Percentiles rank a stretch among this genome's conserved stretches.
Conservation (phyloP, 2,113 vertebrate species). For the Laticauda colubrina region DNA sequence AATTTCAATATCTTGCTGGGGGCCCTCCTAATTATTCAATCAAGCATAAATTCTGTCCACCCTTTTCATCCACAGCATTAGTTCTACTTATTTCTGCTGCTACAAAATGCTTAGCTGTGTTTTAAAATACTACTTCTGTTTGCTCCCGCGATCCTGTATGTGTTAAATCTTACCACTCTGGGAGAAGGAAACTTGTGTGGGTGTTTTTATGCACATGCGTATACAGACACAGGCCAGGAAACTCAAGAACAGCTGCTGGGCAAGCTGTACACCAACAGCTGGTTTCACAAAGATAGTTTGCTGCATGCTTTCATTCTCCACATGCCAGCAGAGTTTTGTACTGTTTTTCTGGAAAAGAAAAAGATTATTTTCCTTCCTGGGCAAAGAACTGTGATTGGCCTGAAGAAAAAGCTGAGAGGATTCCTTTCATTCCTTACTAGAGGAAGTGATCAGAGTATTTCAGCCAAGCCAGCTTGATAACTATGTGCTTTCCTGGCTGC, state of each 20-base stretch:
- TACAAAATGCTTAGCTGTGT: slow-evolving; percentile 47
- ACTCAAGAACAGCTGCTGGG: slow-evolving; percentile 49
- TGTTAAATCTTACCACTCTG: background rate
- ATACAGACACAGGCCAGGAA: slow-evolving; percentile 26
- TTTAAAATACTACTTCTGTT: slow-evolving; percentile 26
- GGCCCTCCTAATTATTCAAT: background rate
- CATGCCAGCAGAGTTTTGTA: background rate
- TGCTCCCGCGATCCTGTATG: background rate
- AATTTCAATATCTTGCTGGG: background rate
- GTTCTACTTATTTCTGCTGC: background rate
- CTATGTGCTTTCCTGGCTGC: slow-evolving; percentile 60
- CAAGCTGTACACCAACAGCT: slow-evolving; percentile 46
- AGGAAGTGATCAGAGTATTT: slow-evolving; percentile 61
- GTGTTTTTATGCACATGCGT: background rate
- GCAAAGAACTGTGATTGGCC: slow-evolving; percentile 56
- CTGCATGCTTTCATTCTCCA: slow-evolving; percentile 1
- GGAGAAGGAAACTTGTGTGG: slow-evolving; percentile 16
- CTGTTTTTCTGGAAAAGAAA: slow-evolving; percentile 17
- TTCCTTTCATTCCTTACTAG: slow-evolving; percentile 75
- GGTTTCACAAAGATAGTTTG: slow-evolving; percentile 27
- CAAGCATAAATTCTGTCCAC: background rate
- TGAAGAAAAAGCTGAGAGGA: slow-evolving; percentile 54
- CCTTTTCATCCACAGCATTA: background rate
- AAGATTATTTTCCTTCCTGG: slow-evolving; percentile 43
- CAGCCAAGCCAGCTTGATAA: slow-evolving; percentile 57